These are phyloP conservation scores for Lepidurus couesii DNA, from an alignment of 1,140 invertebrate species.

Conservation along the genomic window DNA sequence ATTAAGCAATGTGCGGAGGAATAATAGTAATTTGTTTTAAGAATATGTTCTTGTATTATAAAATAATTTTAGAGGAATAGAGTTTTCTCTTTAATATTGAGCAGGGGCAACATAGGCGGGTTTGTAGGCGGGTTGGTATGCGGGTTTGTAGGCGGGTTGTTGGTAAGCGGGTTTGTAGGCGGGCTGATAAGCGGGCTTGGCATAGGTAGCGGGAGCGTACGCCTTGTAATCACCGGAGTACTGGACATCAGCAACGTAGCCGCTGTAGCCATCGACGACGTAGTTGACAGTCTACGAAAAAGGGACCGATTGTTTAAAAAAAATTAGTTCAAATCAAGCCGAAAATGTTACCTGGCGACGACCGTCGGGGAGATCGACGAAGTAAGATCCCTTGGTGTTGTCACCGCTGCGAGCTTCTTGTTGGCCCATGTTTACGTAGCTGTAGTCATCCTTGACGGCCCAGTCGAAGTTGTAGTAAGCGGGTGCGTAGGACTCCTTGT, in stretches of 20 bases:
- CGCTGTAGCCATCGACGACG: conserved; percentile 33
- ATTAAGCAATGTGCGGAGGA: too few species aligned
- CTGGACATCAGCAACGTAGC: conserved; percentile 37
- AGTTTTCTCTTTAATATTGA: too few species aligned
- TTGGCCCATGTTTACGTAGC: neutral
- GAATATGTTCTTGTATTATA: too few species aligned
- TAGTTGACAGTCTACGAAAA: conserved; percentile 22
- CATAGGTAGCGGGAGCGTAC: neutral
- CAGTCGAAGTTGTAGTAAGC: conserved; percentile 38
- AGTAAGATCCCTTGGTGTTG: too few species aligned
- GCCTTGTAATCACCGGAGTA: conserved; percentile 33
- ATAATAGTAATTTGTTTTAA: too few species aligned
- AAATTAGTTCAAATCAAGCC: neutral
- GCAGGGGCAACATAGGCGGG: too few species aligned
- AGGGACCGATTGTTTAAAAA: neutral
- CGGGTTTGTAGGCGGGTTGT: neutral
- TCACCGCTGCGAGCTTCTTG: too few species aligned
- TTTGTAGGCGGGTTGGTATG: neutral
- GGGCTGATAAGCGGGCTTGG: neutral
- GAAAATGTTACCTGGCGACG: conserved; percentile 35
- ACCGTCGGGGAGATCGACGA: conserved; percentile 35
- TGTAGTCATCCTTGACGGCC: conserved; percentile 38
- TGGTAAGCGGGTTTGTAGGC: neutral
- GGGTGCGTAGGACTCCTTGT: conserved; percentile 17
- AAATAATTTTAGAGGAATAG: too few species aligned